Evolutionary conservation across 1,140 invertebrate species (phyloP).

Genomic region (Teleogryllus occipitalis): DNA sequence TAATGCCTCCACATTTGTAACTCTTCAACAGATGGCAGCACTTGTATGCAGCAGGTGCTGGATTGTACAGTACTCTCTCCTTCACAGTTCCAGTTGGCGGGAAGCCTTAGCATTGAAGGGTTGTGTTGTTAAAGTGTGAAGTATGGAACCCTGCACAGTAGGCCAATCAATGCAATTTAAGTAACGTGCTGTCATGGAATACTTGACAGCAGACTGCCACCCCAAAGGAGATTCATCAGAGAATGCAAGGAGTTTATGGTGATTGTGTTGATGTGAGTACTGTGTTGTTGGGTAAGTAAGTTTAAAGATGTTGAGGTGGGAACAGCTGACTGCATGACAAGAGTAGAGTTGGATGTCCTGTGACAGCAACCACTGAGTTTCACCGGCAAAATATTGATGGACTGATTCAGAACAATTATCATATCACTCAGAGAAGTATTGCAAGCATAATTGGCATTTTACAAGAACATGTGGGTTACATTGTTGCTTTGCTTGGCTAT

Average conservation of each 20-base stretch:
- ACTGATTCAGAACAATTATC: background rate
- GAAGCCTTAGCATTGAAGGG: no score
- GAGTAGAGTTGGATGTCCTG: background rate
- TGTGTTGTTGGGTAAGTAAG: background rate
- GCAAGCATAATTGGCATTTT: background rate
- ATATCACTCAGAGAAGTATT: background rate
- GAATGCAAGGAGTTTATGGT: background rate
- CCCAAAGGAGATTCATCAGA: background rate
- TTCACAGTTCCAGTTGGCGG: no score
- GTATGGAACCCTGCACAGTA: background rate
- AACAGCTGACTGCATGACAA: constrained; percentile 3
- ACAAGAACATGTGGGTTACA: background rate
- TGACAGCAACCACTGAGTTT: background rate
- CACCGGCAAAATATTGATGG: background rate
- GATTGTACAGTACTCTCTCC: no score
- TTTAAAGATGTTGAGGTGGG: background rate
- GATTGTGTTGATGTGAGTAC: constrained; percentile 3
- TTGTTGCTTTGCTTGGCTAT: no score
- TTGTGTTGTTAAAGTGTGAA: no score
- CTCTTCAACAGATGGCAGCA: no score
- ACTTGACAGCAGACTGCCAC: background rate
- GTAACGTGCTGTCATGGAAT: background rate
- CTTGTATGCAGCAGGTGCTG: no score
- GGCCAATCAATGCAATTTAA: background rate
- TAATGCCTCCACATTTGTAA: no score